Conservation (phyloP, 1,140 invertebrate genomes). For the Lanistes nyassanus region DNA sequence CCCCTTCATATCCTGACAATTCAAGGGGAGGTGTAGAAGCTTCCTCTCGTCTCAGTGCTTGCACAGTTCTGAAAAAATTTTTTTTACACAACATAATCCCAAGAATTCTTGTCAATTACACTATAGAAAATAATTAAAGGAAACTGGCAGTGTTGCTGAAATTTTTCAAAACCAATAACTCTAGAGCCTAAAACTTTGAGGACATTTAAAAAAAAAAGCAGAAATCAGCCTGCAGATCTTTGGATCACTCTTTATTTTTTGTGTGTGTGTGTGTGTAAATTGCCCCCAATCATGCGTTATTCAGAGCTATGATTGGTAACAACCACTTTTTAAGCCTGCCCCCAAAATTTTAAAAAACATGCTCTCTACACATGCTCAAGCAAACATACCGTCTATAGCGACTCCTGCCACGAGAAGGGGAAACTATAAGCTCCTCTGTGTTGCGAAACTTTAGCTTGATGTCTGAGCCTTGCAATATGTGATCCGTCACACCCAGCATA, state of each 20-base stretch:
- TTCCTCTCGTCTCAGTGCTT: slow-evolving; percentile 33
- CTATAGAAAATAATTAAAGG: background rate
- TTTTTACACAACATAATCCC: background rate
- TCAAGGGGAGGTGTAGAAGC: slow-evolving; percentile 48
- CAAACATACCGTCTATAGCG: slow-evolving; percentile 17
- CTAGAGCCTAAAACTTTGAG: too few relatives aligned
- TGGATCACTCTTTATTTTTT: background rate
- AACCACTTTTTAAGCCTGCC: too few relatives aligned
- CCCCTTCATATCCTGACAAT: slow-evolving; percentile 55
- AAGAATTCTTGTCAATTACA: background rate
- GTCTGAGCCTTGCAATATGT: slow-evolving; percentile 43
- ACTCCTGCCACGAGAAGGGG: slow-evolving; percentile 51
- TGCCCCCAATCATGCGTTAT: too few relatives aligned
- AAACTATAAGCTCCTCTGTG: slow-evolving; percentile 58
- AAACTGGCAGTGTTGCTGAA: background rate
- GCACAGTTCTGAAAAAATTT: slow-evolving; percentile 1
- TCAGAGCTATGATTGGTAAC: too few relatives aligned
- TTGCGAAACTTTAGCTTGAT: slow-evolving; percentile 53
- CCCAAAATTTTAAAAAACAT: background rate
- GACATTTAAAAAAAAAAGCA: background rate
- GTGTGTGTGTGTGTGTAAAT: background rate
- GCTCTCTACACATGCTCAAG: background rate
- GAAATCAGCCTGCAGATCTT: slow-evolving; percentile 6
- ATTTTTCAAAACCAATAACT: background rate
- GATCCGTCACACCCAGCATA: slow-evolving; percentile 54